Evolutionary conservation across 2,113 vertebrate species (phyloP).

Genomic region (Anhinga anhinga): DNA sequence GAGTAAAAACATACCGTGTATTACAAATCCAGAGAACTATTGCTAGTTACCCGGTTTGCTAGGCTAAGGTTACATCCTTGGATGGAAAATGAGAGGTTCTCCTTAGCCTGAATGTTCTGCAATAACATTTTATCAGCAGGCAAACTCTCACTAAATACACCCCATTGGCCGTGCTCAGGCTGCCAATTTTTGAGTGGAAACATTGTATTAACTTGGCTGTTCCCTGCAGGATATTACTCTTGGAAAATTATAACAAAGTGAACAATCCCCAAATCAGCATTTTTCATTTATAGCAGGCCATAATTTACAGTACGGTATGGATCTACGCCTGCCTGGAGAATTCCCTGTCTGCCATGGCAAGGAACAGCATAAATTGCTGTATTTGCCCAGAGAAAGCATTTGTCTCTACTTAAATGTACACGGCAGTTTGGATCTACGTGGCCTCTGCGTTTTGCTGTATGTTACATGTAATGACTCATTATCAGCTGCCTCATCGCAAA

Average conservation of each 20-base stretch:
- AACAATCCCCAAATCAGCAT: slow-evolving; percentile 44
- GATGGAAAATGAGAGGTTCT: slow-evolving; percentile 30
- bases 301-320: slow-evolving; percentile 5
- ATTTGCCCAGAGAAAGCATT: background rate
- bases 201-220: slow-evolving; percentile 60
- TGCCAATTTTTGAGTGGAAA: slow-evolving; percentile 62
- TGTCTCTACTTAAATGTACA: background rate
- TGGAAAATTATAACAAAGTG: slow-evolving; percentile 48
- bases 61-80: background rate
- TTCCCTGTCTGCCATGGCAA: background rate
- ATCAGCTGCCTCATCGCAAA: background rate
- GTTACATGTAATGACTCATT: background rate
- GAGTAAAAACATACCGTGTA: background rate
- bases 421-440: background rate
- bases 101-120: background rate
- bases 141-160: slow-evolving; percentile 20
- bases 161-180: background rate
- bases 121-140: slow-evolving; percentile 55
- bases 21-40: background rate
- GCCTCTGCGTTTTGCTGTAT: accelerated
- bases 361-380: background rate
- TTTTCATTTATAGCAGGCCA: slow-evolving; percentile 39
- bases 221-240: slow-evolving; percentile 29
- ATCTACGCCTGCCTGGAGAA: background rate
- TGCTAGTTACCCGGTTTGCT: background rate